Conservation (phyloP, 2,113 vertebrate genomes). For the Calonectris borealis region DNA sequence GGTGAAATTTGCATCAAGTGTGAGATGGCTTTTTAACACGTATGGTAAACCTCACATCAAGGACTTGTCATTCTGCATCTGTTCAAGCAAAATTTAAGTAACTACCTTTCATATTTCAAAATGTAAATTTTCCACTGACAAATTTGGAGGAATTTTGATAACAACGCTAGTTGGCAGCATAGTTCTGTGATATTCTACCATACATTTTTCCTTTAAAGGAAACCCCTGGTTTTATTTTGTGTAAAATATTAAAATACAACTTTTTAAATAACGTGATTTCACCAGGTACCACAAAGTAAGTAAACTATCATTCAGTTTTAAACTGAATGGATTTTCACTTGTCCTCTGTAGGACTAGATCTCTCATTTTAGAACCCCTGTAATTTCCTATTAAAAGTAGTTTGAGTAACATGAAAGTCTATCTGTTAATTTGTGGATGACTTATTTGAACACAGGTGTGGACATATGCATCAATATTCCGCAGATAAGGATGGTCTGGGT, state of each 20-base stretch:
- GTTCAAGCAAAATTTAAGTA: not conserved
- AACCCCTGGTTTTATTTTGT: not conserved
- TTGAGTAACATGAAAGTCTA: not conserved
- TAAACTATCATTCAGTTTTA: not conserved
- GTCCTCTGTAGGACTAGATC: accelerated
- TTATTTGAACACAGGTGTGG: not conserved
- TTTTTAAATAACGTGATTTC: not conserved
- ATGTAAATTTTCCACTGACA: not conserved
- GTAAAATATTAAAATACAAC: not conserved
- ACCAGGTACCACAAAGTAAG: not conserved
- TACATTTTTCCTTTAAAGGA: not conserved
- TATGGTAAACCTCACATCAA: not conserved
- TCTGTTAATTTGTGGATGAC: not conserved
- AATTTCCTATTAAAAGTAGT: not conserved
- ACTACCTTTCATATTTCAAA: not conserved
- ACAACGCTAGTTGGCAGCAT: not conserved
- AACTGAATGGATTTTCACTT: not conserved
- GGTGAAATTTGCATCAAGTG: not conserved
- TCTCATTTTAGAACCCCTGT: not conserved
- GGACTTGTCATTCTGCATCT: not conserved
- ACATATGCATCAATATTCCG: not conserved
- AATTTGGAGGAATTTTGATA: not conserved
- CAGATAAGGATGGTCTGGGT: not conserved
- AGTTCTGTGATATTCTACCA: not conserved
- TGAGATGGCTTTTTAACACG: not conserved